A percentile compares a stretch with the other conserved stretches of the same genome.
Conservation (phyloP, 2,113 vertebrate species). For the Ptilorrhoa leucosticta region DNA sequence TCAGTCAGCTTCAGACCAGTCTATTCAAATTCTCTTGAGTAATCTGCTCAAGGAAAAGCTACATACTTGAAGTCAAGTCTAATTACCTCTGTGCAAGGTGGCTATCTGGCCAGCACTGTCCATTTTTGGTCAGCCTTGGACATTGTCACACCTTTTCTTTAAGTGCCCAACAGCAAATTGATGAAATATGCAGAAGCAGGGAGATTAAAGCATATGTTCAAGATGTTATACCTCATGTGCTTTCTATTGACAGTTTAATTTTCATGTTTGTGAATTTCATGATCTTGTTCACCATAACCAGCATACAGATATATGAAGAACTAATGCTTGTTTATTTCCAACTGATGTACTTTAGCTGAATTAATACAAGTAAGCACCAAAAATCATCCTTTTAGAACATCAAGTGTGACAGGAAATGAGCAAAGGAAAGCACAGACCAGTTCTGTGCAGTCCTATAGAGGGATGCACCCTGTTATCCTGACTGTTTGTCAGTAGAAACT, state of each 20-base stretch:
- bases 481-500: not conserved
- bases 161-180: not conserved
- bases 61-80: not conserved
- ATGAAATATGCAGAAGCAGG: not conserved
- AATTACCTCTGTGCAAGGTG: not conserved
- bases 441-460: not conserved
- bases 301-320: slow-evolving; percentile 21
- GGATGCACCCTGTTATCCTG: not conserved
- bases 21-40: not conserved
- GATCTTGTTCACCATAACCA: slow-evolving; percentile 8
- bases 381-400: not conserved
- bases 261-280: slow-evolving; percentile 19
- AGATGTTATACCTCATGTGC: not conserved
- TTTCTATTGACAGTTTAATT: slow-evolving; percentile 23
- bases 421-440: not conserved
- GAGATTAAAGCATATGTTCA: slow-evolving; percentile 6
- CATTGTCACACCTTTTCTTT: not conserved
- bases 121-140: not conserved
- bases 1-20: not conserved
- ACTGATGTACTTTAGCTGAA: not conserved
- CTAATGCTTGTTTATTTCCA: not conserved
- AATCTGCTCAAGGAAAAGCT: not conserved
- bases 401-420: not conserved
- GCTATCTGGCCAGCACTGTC: not conserved
- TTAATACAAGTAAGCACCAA: not conserved